phyloP scores from a whole-genome alignment of 2,888 invertebrate genomes.

The Eumacrocentrus americanus region DNA sequence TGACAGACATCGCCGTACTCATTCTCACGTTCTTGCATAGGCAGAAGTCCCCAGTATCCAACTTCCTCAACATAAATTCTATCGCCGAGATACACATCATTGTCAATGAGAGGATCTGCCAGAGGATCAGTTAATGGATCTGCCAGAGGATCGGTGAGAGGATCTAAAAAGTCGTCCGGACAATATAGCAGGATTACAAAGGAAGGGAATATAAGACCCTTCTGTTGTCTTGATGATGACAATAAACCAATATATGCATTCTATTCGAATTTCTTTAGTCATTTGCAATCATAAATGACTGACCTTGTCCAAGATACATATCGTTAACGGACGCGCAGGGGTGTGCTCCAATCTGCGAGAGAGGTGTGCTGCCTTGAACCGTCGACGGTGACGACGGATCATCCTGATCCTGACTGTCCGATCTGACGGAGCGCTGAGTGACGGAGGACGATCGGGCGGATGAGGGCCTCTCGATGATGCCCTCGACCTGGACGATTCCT shows the following conservation, averaged over 20 bases:
- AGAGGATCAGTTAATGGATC: conserved; percentile 16
- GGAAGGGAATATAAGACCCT: conserved; percentile 29
- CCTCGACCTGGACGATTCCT: conserved; percentile 48
- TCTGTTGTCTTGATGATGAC: conserved; percentile 51
- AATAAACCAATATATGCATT: conserved; percentile 37
- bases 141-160: neutral
- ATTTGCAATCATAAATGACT: conserved; percentile 26
- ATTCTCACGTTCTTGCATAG: conserved; percentile 55
- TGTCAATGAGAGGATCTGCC: conserved; percentile 25
- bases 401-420: conserved; percentile 55
- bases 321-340: conserved; percentile 67
- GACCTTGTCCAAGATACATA: conserved; percentile 62
- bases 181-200: neutral
- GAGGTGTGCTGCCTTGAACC: conserved; percentile 84
- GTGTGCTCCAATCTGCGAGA: conserved; percentile 84
- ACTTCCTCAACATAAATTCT: conserved; percentile 59
- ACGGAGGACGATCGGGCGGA: conserved; percentile 55
- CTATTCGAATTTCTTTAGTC: neutral
- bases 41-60: conserved; percentile 58
- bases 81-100: conserved; percentile 38
- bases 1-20: conserved; percentile 51
- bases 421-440: conserved; percentile 53
- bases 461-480: conserved; percentile 52
- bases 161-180: neutral
- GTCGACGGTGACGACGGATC: conserved; percentile 62